Base-by-base conservation (phyloP, 2,888 invertebrate genomes). In the Epinotia bilunana region DNA sequence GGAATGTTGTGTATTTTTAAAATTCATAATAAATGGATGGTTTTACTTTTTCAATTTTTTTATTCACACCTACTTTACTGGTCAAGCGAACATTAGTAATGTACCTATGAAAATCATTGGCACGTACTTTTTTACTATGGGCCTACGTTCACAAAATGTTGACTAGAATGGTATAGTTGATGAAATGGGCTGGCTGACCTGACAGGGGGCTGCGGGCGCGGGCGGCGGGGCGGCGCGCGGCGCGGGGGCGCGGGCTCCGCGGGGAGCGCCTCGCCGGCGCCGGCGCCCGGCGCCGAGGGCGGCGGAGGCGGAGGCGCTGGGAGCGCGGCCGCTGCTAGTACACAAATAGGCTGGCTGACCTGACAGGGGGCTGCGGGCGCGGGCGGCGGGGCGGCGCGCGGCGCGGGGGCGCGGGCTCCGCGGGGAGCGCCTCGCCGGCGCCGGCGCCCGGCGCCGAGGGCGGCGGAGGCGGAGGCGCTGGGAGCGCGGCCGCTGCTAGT, bases 351-450 rank as follows among this genome's bases (percentile, higher is more conserved):
- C 33, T 33, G 3, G 28, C 72, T 46, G 69, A 95, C 95, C 95
- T 94, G 46, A 97, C 96, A 23, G 96, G 95, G 78, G 97, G 95
- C 87, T 96, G 95, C 0, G 95, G 95, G 64, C 96, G 95, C 96
- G 91, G 94, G 93, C 76, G 94, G 95, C 33, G 92, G 88, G 0
- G 95, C 71, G 95, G 94, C 95, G 95, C 89, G 11, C 0, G 88
- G 88, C 0, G 88, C 0, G 81, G 18, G 6, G 91, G 87, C n/a
- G 86, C 81, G 55, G 96, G 96, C 0, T 95, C 95, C 53, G 96
- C 95, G 0, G 96, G 94, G 7, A 95, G n/a, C n/a, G n/a, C n/a
- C n/a, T n/a, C n/a, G n/a, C n/a, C n/a, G n/a, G n/a, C n/a, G n/a
- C n/a, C n/a, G n/a, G n/a, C n/a, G n/a, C n/a, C n/a, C n/a, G n/a